Evolutionary conservation across 92 coral and sea anemone genomes (phyloP).

Genomic region (Siderastrea radians): DNA sequence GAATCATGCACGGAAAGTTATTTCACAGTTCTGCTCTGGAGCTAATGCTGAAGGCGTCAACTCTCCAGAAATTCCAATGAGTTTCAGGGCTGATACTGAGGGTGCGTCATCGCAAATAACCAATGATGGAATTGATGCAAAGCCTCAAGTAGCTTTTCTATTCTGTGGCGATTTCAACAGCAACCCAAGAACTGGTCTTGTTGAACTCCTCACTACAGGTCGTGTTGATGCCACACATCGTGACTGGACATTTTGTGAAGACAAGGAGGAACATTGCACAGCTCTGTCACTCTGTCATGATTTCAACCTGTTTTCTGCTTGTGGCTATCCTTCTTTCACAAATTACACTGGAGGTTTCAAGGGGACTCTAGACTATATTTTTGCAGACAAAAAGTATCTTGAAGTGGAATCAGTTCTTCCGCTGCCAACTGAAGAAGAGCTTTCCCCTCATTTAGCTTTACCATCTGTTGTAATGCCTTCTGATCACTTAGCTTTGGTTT

Average conservation of each 20-base stretch:
- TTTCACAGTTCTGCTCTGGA: constrained; percentile 35
- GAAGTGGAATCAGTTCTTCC: constrained; percentile 92
- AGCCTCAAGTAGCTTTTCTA: constrained; percentile 72
- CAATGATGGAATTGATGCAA: background rate
- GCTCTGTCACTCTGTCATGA: constrained; percentile 68
- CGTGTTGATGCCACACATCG: constrained; percentile 67
- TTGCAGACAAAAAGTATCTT: constrained; percentile 74
- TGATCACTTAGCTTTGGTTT: constrained; percentile 94
- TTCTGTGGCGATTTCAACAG: constrained; percentile 98
- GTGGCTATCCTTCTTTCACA: constrained; percentile 90
- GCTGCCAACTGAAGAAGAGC: constrained; percentile 85
- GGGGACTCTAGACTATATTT: constrained; percentile 91
- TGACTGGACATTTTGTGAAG: constrained; percentile 87
- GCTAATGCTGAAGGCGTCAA: background rate
- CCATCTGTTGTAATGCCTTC: constrained; percentile 98
- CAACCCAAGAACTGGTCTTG: constrained; percentile 74
- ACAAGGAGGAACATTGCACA: constrained; percentile 80
- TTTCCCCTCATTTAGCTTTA: constrained; percentile 79
- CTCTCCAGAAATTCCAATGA: background rate
- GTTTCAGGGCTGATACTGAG: background rate
- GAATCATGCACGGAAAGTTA: constrained; percentile 72
- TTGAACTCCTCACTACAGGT: constrained; percentile 77
- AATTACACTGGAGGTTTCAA: constrained; percentile 87
- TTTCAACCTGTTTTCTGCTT: constrained; percentile 74
- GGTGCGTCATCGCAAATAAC: background rate